Conservation (phyloP, 2,113 vertebrate species). For the Hippocampus zosterae region DNA sequence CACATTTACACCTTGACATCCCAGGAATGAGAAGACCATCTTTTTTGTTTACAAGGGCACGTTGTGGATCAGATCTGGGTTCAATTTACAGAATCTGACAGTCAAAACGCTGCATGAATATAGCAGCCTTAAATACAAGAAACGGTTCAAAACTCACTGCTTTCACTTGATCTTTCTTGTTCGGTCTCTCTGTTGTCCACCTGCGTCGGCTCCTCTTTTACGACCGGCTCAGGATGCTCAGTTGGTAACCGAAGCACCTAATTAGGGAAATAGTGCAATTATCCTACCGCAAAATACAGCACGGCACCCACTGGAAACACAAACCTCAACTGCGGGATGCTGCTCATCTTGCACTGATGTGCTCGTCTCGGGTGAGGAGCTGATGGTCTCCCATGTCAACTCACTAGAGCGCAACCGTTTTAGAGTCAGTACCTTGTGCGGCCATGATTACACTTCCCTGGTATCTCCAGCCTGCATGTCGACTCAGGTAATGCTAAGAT, state of each 20-base stretch:
- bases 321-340: slow-evolving; percentile 28
- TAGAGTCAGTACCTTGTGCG: slow-evolving; percentile 11
- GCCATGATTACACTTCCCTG: background rate
- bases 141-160: slow-evolving; percentile 41
- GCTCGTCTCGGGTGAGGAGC: slow-evolving; percentile 31
- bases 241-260: slow-evolving; percentile 28
- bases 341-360: slow-evolving; percentile 31
- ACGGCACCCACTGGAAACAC: background rate
- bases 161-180: slow-evolving; percentile 23
- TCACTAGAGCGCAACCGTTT: slow-evolving; percentile 43
- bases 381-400: slow-evolving; percentile 40
- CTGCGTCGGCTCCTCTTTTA: slow-evolving; percentile 64
- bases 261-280: background rate
- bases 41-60: background rate
- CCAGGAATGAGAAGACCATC: too few relatives aligned
- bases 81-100: background rate
- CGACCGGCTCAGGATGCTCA: slow-evolving; percentile 37
- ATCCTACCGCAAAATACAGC: background rate
- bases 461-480: background rate
- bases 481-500: background rate
- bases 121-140: background rate
- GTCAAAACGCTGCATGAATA: background rate
- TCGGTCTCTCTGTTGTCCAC: slow-evolving; percentile 28
- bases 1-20: too few relatives aligned
- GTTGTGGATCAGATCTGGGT: background rate